Conservation (phyloP, 1,140 invertebrate species). For the Drosophila kikkawai region DNA sequence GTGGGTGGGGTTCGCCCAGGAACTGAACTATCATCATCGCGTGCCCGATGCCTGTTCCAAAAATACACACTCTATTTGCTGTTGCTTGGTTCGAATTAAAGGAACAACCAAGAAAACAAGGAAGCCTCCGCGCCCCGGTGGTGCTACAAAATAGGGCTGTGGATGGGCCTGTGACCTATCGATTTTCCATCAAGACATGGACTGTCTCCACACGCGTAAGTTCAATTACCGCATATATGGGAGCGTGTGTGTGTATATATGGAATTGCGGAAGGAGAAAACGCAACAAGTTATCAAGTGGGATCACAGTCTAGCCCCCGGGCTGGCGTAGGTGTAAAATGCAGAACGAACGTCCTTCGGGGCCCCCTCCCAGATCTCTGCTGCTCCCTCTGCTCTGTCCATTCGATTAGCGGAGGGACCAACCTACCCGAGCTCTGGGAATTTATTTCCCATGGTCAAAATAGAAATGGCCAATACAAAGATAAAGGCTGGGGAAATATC, state of each 20-base stretch:
- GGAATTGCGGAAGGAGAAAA: neutral
- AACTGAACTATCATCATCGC: constrained; percentile 39
- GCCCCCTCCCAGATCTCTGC: neutral
- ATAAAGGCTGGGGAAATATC: constrained; percentile 77
- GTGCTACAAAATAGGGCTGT: constrained; percentile 1
- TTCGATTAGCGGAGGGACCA: constrained; percentile 69
- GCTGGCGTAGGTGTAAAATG: constrained; percentile 72
- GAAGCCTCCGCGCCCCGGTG: constrained; percentile 5
- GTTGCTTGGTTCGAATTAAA: constrained; percentile 37
- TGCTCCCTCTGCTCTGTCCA: constrained; percentile 7
- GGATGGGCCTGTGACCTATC: constrained; percentile 19
- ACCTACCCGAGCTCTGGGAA: constrained; percentile 53
- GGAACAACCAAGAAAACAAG: constrained; percentile 42
- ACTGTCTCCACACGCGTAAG: constrained; percentile 40
- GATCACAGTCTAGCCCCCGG: constrained; percentile 17
- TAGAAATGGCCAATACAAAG: constrained; percentile 73
- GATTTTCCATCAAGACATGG: constrained; percentile 39
- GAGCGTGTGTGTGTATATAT: neutral
- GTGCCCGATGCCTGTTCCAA: constrained; percentile 49
- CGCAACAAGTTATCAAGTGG: constrained; percentile 65
- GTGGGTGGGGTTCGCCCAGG: constrained; percentile 6
- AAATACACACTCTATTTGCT: constrained; percentile 38
- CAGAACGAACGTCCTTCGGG: constrained; percentile 67
- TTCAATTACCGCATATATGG: constrained; percentile 46
- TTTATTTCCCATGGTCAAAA: constrained; percentile 83